These are phyloP conservation scores for Nilaparvata lugens DNA, from an alignment of 1,140 invertebrate genomes.

Conservation along the genomic window DNA sequence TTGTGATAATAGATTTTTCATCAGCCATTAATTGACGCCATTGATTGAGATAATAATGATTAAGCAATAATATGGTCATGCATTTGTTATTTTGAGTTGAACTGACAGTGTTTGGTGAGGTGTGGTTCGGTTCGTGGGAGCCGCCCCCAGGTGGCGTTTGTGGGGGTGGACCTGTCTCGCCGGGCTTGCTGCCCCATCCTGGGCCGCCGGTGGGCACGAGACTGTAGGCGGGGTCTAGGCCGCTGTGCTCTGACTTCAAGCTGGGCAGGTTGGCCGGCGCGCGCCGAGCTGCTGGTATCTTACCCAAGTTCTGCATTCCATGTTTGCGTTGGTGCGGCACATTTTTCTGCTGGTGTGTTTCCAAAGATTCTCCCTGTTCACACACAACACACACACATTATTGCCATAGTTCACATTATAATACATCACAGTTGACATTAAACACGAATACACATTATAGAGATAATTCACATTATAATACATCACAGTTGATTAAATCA, in stretches of 20 bases:
- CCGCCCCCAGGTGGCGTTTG: slow-evolving; percentile 26
- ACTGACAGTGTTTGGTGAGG: neutral
- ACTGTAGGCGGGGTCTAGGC: slow-evolving; percentile 61
- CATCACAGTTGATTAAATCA: too few relatives aligned
- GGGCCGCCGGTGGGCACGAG: slow-evolving; percentile 60
- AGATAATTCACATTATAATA: too few relatives aligned
- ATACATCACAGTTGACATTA: too few relatives aligned
- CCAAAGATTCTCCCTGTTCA: slow-evolving; percentile 79
- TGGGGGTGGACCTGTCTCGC: slow-evolving; percentile 31
- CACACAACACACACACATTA: too few relatives aligned
- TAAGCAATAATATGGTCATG: too few relatives aligned
- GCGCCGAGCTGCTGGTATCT: slow-evolving; percentile 88
- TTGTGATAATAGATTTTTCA: too few relatives aligned
- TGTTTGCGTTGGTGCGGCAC: slow-evolving; percentile 79
- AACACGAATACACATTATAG: neutral
- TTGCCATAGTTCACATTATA: too few relatives aligned
- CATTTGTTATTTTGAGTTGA: too few relatives aligned
- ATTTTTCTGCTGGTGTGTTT: slow-evolving; percentile 78
- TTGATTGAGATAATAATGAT: too few relatives aligned
- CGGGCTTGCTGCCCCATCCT: slow-evolving; percentile 53
- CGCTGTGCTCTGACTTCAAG: slow-evolving; percentile 86
- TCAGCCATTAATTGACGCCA: too few relatives aligned
- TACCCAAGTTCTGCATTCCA: slow-evolving; percentile 97
- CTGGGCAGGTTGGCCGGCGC: slow-evolving; percentile 95
- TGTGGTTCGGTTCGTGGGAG: neutral